These are phyloP conservation scores for Amblyjoppa proteus DNA, from an alignment of 2,888 invertebrate genomes.

Conservation along the genomic window DNA sequence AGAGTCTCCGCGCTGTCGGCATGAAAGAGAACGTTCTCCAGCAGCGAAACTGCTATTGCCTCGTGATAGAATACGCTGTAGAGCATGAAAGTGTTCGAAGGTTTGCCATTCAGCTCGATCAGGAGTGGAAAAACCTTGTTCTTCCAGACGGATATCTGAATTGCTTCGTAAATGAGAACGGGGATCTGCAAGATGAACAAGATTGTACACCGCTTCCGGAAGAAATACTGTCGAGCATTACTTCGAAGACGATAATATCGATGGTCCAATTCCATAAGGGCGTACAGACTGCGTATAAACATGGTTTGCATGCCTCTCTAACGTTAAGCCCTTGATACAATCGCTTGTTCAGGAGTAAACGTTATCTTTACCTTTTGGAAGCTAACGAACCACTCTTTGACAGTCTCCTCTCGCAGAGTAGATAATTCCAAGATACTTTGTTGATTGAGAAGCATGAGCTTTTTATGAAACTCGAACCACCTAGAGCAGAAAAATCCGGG, in stretches of 20 bases:
- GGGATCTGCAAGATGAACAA: conserved; percentile 86
- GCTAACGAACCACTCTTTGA: conserved; percentile 93
- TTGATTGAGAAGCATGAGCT: conserved; percentile 94
- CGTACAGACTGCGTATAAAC: no score
- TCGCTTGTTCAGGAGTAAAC: conserved; percentile 31
- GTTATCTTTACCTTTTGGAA: conserved; percentile 88
- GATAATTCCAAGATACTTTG: conserved; percentile 94
- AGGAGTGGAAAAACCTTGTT: conserved; percentile 92
- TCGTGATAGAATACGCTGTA: conserved; percentile 94
- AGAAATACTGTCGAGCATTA: conserved; percentile 62
- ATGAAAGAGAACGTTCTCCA: conserved; percentile 94
- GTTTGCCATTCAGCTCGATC: conserved; percentile 89
- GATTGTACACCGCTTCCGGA: neutral
- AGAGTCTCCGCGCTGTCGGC: conserved; percentile 92
- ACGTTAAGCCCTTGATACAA: neutral
- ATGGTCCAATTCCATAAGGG: no score
- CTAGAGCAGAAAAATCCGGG: conserved; percentile 83
- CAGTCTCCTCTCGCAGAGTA: conserved; percentile 92
- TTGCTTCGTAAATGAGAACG: conserved; percentile 92
- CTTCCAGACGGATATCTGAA: conserved; percentile 94
- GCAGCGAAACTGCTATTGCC: conserved; percentile 91
- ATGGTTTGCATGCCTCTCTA: no score
- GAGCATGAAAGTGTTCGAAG: conserved; percentile 90
- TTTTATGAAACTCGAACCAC: conserved; percentile 94
- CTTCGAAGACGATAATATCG: conserved; percentile 25